phyloP scores from a whole-genome alignment of 2,113 vertebrate genomes.

The Trematomus loennbergii region DNA sequence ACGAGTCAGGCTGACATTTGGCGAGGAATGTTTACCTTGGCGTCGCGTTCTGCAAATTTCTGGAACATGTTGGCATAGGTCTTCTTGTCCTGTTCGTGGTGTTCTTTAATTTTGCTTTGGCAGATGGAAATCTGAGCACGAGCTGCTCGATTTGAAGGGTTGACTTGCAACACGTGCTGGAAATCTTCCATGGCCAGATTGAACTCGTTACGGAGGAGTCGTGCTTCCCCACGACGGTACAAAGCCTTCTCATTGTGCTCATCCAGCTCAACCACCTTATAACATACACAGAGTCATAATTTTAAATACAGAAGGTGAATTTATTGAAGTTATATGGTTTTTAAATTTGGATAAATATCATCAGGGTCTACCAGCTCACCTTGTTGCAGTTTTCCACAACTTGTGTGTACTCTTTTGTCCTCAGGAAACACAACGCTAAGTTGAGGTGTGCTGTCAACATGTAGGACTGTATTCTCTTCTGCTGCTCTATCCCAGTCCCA shows the following conservation, averaged over 20 bases:
- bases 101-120: slow-evolving; percentile 92
- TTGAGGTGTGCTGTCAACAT: slow-evolving; percentile 92
- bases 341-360: not conserved
- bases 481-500: slow-evolving; percentile 86
- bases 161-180: slow-evolving; percentile 90
- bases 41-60: slow-evolving; percentile 94
- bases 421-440: slow-evolving; percentile 94
- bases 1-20: not conserved
- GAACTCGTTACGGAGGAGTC: slow-evolving; percentile 92
- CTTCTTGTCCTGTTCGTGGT: slow-evolving; percentile 92
- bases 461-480: slow-evolving; percentile 85
- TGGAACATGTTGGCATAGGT: slow-evolving; percentile 98
- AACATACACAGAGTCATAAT: not conserved
- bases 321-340: not conserved
- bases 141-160: slow-evolving; percentile 92
- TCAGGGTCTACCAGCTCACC: slow-evolving; percentile 76
- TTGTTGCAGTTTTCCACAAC: slow-evolving; percentile 94
- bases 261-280: slow-evolving; percentile 91
- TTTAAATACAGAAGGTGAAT: not conserved
- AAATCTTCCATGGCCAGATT: slow-evolving; percentile 91
- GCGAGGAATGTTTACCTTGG: slow-evolving; percentile 82
- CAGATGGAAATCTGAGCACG: slow-evolving; percentile 89
- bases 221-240: slow-evolving; percentile 92
- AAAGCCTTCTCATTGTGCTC: slow-evolving; percentile 93
- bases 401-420: slow-evolving; percentile 88